Evolutionary conservation across 2,888 invertebrate species (phyloP).

Genomic region (Timema podura): DNA sequence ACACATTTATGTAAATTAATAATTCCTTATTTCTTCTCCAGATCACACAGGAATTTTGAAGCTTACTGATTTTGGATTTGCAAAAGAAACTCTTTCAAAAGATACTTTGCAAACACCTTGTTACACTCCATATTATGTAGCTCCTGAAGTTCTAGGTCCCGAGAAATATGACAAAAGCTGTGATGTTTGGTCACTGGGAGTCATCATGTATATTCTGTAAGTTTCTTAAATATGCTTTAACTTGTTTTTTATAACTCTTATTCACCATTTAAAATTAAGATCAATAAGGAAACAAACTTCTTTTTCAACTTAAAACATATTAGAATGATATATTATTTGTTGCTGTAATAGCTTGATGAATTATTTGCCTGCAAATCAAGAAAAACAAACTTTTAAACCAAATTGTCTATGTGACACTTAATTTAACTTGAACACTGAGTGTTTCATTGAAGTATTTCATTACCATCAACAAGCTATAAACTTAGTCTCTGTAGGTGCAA

Average conservation of each 20-base stretch:
- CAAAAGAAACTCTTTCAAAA: slow-evolving; percentile 84
- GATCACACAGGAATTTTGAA: slow-evolving; percentile 77
- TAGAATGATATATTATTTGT: not conserved
- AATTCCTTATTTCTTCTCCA: slow-evolving; percentile 35
- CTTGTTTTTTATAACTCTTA: not conserved
- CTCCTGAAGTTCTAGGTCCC: slow-evolving; percentile 87
- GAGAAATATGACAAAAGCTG: slow-evolving; percentile 99
- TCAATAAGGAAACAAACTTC: not conserved
- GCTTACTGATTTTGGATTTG: slow-evolving; percentile 98
- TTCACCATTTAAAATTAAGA: slow-evolving; percentile 3
- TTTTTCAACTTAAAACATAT: not conserved
- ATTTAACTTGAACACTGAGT: too few relatives aligned
- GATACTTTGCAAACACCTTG: slow-evolving; percentile 96
- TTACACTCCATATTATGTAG: slow-evolving; percentile 98
- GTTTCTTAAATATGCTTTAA: slow-evolving; percentile 40
- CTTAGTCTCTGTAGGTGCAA: too few relatives aligned
- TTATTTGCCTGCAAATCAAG: too few relatives aligned
- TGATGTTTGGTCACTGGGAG: slow-evolving; percentile 98
- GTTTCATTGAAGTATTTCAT: too few relatives aligned
- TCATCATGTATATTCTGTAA: slow-evolving; percentile 97
- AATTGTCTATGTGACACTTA: too few relatives aligned
- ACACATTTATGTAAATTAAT: slow-evolving; percentile 2
- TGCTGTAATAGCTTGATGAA: too few relatives aligned
- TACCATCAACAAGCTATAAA: too few relatives aligned
- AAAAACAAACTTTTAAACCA: too few relatives aligned